A percentile compares a stretch with the other conserved stretches of the same genome.
Conservation (phyloP, 2,888 invertebrate genomes). For the Epinotia brunnichana region DNA sequence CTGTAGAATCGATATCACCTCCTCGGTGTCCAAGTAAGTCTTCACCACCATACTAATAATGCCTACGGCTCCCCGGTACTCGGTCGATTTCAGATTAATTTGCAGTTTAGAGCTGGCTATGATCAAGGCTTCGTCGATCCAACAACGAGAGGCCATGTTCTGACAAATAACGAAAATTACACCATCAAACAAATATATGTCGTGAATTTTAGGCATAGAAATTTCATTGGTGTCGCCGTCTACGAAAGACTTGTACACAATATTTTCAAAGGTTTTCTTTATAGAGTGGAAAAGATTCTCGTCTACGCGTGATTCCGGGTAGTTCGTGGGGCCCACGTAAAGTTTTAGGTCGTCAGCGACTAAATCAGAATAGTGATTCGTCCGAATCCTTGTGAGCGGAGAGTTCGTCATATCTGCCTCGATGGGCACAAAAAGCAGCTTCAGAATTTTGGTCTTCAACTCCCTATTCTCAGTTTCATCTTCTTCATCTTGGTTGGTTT, state of each 20-base stretch:
- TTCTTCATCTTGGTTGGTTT: slow-evolving; percentile 48
- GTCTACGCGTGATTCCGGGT: slow-evolving; percentile 72
- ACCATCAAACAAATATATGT: slow-evolving; percentile 75
- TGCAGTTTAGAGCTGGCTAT: slow-evolving; percentile 58
- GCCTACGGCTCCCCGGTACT: slow-evolving; percentile 77
- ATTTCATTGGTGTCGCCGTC: slow-evolving; percentile 52
- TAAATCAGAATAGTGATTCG: slow-evolving; percentile 71
- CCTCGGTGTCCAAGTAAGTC: slow-evolving; percentile 63
- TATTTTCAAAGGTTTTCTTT: slow-evolving; percentile 64
- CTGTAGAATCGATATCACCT: slow-evolving; percentile 66
- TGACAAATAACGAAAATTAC: slow-evolving; percentile 75
- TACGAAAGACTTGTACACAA: slow-evolving; percentile 58
- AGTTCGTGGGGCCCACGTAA: slow-evolving; percentile 71
- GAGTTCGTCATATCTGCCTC: slow-evolving; percentile 63
- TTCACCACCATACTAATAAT: slow-evolving; percentile 71
- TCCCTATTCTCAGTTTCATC: slow-evolving; percentile 52
- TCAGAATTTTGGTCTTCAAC: slow-evolving; percentile 59
- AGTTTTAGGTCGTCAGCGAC: slow-evolving; percentile 74
- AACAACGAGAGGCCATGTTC: slow-evolving; percentile 60
- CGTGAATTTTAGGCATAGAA: slow-evolving; percentile 67
- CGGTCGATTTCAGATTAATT: slow-evolving; percentile 66
- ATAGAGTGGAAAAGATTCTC: slow-evolving; percentile 65
- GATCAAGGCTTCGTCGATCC: slow-evolving; percentile 63
- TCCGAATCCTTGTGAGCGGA: slow-evolving; percentile 65
- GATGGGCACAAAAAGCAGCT: slow-evolving; percentile 66